Evolutionary conservation across 2,113 vertebrate species (phyloP).

Genomic region (Crypturellus undulatus): DNA sequence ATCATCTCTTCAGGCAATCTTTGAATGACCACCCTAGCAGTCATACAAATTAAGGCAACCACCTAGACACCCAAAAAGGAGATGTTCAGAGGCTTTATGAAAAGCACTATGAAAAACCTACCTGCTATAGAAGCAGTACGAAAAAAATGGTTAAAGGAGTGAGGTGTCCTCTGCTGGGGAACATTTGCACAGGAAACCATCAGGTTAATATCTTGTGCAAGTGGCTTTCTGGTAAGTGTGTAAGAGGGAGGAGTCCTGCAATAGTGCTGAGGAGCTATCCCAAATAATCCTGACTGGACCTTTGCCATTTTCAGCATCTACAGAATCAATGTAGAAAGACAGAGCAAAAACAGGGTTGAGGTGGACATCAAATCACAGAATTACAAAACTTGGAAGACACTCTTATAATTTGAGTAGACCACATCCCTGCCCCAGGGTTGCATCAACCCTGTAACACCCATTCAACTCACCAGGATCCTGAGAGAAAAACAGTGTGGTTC

Average conservation of each 20-base stretch:
- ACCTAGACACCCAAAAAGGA: background rate
- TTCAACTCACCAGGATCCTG: background rate
- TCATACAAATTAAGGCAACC: background rate
- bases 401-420: background rate
- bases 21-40: background rate
- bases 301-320: background rate
- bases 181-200: background rate
- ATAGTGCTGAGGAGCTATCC: background rate
- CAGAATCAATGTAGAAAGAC: background rate
- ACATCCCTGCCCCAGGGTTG: background rate
- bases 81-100: background rate
- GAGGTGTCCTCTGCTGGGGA: background rate
- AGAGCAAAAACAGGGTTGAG: background rate
- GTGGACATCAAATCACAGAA: background rate
- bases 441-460: background rate
- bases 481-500: background rate
- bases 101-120: background rate
- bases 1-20: background rate
- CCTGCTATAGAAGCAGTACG: background rate
- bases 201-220: background rate
- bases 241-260: background rate
- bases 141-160: background rate
- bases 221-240: background rate
- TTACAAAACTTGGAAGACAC: background rate
- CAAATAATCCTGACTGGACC: background rate